Evolutionary conservation across 2,888 invertebrate genomes (phyloP), one percentile per base, ranked within the genome.

Genomic region (Heliconius ismenius): DNA sequence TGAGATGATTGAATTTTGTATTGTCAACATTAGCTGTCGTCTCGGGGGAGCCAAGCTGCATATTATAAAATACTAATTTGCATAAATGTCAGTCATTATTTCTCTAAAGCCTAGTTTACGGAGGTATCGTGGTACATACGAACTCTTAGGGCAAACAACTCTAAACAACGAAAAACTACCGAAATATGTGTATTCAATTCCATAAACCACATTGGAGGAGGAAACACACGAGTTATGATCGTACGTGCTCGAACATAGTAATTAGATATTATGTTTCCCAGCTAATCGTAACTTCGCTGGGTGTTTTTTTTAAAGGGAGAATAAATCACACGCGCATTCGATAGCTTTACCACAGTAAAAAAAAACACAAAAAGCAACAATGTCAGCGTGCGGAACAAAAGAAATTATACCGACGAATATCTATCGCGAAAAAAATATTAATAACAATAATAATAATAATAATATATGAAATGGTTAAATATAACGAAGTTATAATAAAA

Each of bases 131-230:
- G 88, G 92, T 91, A 90, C 92, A 83, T 82, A 86, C 83, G 83
- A 88, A 90, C 89, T 88, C 88, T 58, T 58, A 70, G 3, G 0
- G 36, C 32, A 32, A 89, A 87, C 89, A 90, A 89, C 89, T 90
- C 81, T 89, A 89, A 88, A 88, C 89, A 89, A 89, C 90, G 86
- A 88, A 91, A 91, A 92, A 90, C 92, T 90, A 88, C 92, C 93
- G 90, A 94, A 94, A 92, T 94, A 94, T 93, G 93, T 91, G 92
- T 89, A 90, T 90, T 91, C 92, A 91, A 93, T 93, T 92, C 92
- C 93, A 92, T 94, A 94, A 94, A 94, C 90, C 92, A 93, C 92
- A 91, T 91, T 87, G 90, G 87, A 85, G 89, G 89, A 90, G 93
- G 93, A 92, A 92, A 89, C 89, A 86, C 83, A 88, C 90, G 91